phyloP scores from a whole-genome alignment of 2,113 vertebrate genomes.

The Sapayoa aenigma region DNA sequence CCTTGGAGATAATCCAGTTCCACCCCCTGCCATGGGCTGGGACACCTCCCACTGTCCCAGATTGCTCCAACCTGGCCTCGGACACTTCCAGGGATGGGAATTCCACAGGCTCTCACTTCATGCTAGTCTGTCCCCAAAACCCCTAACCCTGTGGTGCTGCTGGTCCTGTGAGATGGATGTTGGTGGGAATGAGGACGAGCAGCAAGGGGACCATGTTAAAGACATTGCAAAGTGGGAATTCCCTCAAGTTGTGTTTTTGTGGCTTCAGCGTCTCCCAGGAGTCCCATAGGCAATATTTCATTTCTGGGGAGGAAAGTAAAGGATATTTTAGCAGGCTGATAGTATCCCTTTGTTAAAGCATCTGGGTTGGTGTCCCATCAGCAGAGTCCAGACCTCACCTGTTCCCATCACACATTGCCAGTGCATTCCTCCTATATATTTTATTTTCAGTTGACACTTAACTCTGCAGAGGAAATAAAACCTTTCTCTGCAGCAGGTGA shows the following conservation, averaged over 20 bases:
- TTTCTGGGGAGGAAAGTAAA: neutral
- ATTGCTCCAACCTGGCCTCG: neutral
- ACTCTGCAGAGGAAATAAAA: neutral
- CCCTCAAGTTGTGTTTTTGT: rapidly evolving
- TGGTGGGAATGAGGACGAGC: neutral
- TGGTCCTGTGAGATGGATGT: neutral
- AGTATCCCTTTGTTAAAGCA: neutral
- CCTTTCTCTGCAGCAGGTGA: neutral
- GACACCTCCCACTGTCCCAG: neutral
- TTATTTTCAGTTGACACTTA: neutral
- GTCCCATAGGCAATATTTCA: neutral
- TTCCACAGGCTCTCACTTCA: neutral
- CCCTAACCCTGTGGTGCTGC: no score
- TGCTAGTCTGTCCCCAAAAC: rapidly evolving
- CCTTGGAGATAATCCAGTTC: rapidly evolving
- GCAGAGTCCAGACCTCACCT: neutral
- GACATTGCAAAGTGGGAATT: no score
- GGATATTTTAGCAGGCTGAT: neutral
- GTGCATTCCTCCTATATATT: rapidly evolving
- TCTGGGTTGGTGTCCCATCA: neutral
- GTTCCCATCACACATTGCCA: neutral
- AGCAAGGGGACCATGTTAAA: rapidly evolving
- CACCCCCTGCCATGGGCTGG: neutral
- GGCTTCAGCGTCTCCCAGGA: neutral
- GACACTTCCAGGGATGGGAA: neutral